Evolutionary conservation across 1,140 invertebrate species (phyloP).

Genomic region (Drosophila nigromelanica): DNA sequence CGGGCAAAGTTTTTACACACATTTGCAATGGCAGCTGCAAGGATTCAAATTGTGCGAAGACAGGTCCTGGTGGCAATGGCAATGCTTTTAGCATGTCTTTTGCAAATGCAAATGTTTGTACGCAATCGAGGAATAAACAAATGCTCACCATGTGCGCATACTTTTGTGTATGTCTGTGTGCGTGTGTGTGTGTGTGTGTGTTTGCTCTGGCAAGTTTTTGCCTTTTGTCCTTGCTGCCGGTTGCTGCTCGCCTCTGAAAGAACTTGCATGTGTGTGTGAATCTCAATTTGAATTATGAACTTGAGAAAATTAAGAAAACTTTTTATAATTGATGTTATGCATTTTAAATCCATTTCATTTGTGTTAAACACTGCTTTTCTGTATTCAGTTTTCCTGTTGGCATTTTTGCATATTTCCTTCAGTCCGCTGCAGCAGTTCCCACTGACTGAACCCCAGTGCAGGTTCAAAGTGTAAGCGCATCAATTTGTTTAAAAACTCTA

Average conservation of each 20-base stretch:
- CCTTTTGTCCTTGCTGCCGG: slow-evolving; percentile 47
- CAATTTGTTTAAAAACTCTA: slow-evolving; percentile 4
- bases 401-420: slow-evolving; percentile 4
- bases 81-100: slow-evolving; percentile 77
- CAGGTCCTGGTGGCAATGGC: slow-evolving; percentile 37
- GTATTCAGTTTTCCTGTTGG: slow-evolving; percentile 10
- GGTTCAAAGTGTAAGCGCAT: slow-evolving; percentile 5
- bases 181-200: slow-evolving; percentile 10
- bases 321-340: slow-evolving; percentile 78
- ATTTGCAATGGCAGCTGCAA: slow-evolving; percentile 55
- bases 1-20: slow-evolving; percentile 46
- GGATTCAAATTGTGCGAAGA: slow-evolving; percentile 51
- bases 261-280: slow-evolving; percentile 50
- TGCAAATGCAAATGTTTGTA: slow-evolving; percentile 78
- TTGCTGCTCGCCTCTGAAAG: slow-evolving; percentile 34
- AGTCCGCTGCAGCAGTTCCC: not conserved
- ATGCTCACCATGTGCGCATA: slow-evolving; percentile 48
- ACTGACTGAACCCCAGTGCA: not conserved
- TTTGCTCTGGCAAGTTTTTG: slow-evolving; percentile 45
- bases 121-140: slow-evolving; percentile 79
- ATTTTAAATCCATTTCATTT: slow-evolving; percentile 64
- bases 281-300: slow-evolving; percentile 70
- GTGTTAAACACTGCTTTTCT: slow-evolving; percentile 4
- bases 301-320: slow-evolving; percentile 75
- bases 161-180: not conserved